A percentile compares a stretch with the other conserved stretches of the same genome.
Conservation (phyloP, 1,140 invertebrate species). For the Mizuhopecten yessoensis region DNA sequence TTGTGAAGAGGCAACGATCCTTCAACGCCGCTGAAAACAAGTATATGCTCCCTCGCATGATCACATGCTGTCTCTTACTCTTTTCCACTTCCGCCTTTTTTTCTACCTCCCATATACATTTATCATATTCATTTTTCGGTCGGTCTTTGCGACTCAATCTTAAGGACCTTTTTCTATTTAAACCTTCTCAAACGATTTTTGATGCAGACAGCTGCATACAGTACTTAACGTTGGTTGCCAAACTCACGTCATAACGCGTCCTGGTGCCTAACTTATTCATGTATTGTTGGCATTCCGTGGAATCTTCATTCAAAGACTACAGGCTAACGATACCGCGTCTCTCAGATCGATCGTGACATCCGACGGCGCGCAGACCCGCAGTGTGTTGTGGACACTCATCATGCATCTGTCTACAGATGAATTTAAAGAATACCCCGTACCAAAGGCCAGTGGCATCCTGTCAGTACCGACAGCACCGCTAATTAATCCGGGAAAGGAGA, state of each 20-base stretch:
- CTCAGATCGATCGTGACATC: neutral
- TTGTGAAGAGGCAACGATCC: too few relatives aligned
- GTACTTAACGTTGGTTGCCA: neutral
- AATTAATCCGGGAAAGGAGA: neutral
- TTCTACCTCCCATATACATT: neutral
- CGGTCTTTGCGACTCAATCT: neutral
- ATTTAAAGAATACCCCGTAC: neutral
- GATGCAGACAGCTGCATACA: neutral
- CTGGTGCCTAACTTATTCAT: neutral
- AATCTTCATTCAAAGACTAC: neutral
- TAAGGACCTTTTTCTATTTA: neutral
- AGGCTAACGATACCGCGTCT: neutral
- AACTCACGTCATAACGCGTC: constrained; percentile 20
- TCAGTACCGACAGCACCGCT: neutral
- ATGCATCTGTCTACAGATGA: neutral
- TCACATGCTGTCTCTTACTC: too few relatives aligned
- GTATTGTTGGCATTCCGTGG: constrained; percentile 5
- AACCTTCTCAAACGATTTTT: neutral
- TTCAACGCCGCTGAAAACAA: too few relatives aligned
- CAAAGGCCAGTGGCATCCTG: neutral
- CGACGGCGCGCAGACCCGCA: neutral
- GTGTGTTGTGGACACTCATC: neutral
- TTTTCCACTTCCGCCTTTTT: neutral
- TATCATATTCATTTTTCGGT: neutral
- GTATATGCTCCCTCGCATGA: too few relatives aligned